Evolutionary conservation across 2,113 vertebrate genomes (phyloP), one percentile per base, ranked within the genome.

Genomic region (Perognathus longimembris): DNA sequence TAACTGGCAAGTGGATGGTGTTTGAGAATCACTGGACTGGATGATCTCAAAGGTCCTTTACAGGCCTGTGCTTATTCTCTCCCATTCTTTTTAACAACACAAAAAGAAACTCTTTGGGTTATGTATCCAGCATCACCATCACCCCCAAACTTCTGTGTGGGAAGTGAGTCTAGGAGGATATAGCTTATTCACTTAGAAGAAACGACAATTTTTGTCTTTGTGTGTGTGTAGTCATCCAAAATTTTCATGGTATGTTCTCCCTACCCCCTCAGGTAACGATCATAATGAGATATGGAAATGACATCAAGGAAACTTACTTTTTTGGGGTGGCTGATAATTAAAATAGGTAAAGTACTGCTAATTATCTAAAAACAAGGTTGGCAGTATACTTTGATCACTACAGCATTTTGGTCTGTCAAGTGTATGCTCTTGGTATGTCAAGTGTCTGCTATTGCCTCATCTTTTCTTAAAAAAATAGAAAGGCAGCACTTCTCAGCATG

Each of bases 151-250:
- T 30, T 94, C 75, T 81, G 32, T 57, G 71, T 30, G 11, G 75
- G 24, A 45, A 71, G 11, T 1, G 20, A 83, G 75, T 82, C 83
- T 89, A 83, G 83, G 87, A 83, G 87, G 36, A 82, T 45, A 8
- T 24, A 89, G 12, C 78, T 95, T 76, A 86, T 91, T 89, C 30
- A 89, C 38, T 38, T n/a, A 75, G 79, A 87, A 61, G n/a, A 79
- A 38, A 94, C 84, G 61, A 54, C 11, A 26, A 5, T 6, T 76
- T 93, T 42, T 90, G 45, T 17, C 32, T 76, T 88, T 7, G 2
- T 50, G 66, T 85, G 67, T 79, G 40, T 54, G 42, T 45, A 79
- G 38, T 61, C 57, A 45, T 54, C 34, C 12, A 67, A 84, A 75
- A 67, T 30, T n/a, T 59, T 34, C 57, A 26, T 73, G 79, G n/a